These are phyloP conservation scores for Tyrannus savana DNA, from an alignment of 2,113 vertebrate species.

Conservation along the genomic window DNA sequence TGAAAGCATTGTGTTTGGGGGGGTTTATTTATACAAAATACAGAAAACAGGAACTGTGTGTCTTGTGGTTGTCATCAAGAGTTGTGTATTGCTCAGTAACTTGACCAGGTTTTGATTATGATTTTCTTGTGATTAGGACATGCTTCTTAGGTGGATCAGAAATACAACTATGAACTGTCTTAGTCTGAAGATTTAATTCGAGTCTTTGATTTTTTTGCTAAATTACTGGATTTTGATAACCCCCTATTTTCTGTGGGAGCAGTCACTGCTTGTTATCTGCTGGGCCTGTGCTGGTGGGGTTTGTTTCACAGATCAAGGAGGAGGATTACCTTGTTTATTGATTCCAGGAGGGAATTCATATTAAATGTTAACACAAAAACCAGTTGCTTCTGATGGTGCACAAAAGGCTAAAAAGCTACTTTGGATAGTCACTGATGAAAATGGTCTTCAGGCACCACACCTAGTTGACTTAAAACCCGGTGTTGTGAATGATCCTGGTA, in stretches of 20 bases:
- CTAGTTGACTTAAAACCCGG: background rate
- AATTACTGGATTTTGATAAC: background rate
- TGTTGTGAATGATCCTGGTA: background rate
- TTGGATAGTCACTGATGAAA: background rate
- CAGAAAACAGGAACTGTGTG: background rate
- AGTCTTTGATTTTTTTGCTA: background rate
- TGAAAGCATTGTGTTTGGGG: background rate
- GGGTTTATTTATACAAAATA: background rate
- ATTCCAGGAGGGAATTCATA: background rate
- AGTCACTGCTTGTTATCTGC: background rate
- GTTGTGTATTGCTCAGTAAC: background rate
- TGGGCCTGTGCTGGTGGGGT: background rate
- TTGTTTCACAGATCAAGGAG: background rate
- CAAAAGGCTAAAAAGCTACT: background rate
- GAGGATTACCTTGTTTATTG: background rate
- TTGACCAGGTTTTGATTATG: background rate
- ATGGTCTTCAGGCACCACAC: background rate
- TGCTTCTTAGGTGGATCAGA: too few relatives aligned
- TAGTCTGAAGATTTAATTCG: background rate
- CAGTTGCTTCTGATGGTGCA: accelerated
- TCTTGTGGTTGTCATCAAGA: background rate
- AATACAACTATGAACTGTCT: background rate
- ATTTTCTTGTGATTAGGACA: background rate
- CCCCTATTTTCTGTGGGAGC: accelerated
- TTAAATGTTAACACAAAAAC: background rate